phyloP scores from a whole-genome alignment of 30 jellyfish, hydroid and myxozoan genomes.

The Aurelia sp. region DNA sequence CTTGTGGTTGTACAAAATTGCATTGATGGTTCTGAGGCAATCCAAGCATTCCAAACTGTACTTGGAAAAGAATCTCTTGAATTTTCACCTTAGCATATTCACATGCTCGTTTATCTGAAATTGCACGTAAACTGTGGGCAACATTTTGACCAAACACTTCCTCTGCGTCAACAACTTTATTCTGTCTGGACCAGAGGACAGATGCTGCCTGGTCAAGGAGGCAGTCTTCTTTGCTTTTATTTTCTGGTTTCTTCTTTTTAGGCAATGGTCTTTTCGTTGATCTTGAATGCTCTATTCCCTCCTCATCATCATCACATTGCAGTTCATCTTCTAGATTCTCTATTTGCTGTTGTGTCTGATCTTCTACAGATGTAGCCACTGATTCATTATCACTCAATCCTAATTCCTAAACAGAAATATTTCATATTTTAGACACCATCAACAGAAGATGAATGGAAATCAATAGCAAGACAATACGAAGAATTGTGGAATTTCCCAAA shows the following conservation, averaged over 20 bases:
- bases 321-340: too few relatives aligned
- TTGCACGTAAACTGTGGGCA: background rate
- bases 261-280: constrained; percentile 49
- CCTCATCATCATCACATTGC: too few relatives aligned
- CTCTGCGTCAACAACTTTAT: constrained; percentile 10
- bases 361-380: too few relatives aligned
- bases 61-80: constrained; percentile 29
- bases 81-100: constrained; percentile 34
- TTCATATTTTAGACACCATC: too few relatives aligned
- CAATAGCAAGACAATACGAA: too few relatives aligned
- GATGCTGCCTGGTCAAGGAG: constrained; percentile 26
- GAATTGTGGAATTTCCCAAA: too few relatives aligned
- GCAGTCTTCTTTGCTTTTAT: background rate
- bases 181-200: background rate
- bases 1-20: background rate
- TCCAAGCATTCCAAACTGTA: constrained; percentile 14
- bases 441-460: too few relatives aligned
- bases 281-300: too few relatives aligned
- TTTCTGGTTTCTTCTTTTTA: background rate
- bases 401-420: too few relatives aligned
- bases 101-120: background rate
- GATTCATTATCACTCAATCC: too few relatives aligned
- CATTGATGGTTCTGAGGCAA: too few relatives aligned
- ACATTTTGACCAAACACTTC: constrained; percentile 38
- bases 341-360: too few relatives aligned